Conservation (phyloP, 92 coral and sea anemone species). For the Phenganax marumi region DNA sequence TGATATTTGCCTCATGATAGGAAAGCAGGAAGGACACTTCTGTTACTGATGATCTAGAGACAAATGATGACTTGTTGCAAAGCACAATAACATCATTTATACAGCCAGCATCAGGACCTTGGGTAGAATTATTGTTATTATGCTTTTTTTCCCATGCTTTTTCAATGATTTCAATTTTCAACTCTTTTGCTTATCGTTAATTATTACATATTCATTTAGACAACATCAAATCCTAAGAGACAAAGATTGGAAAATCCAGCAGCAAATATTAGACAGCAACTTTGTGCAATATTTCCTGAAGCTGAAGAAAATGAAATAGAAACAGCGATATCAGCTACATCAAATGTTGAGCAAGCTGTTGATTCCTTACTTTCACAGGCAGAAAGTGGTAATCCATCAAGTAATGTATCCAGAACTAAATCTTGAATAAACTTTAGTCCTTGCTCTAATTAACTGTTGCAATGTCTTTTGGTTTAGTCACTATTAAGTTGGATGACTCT, state of each 20-base stretch:
- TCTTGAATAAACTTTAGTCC: neutral
- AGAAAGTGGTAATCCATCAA: slow-evolving; percentile 8
- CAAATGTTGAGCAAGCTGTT: slow-evolving; percentile 45
- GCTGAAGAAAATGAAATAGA: slow-evolving; percentile 15
- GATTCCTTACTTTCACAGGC: slow-evolving; percentile 26
- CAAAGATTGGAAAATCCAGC: neutral
- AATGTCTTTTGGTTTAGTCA: neutral
- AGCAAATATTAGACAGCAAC: neutral
- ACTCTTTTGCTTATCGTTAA: no score
- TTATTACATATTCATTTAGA: neutral
- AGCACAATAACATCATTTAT: no score
- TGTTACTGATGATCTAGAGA: no score
- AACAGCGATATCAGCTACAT: slow-evolving; percentile 29
- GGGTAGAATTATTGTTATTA: no score
- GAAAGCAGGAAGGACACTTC: no score
- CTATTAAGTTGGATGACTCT: neutral
- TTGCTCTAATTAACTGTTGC: neutral
- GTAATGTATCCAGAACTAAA: slow-evolving; percentile 18
- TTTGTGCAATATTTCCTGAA: slow-evolving; percentile 36
- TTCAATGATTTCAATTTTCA: no score
- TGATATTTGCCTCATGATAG: no score
- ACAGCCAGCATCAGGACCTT: no score
- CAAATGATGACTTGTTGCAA: no score
- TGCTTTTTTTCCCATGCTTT: no score
- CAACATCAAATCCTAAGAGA: neutral